Percentiles rank a stretch among this genome's conserved stretches.
phyloP scores from a whole-genome alignment of 64 coral and sea anemone species.

The Actinia tenebrosa region DNA sequence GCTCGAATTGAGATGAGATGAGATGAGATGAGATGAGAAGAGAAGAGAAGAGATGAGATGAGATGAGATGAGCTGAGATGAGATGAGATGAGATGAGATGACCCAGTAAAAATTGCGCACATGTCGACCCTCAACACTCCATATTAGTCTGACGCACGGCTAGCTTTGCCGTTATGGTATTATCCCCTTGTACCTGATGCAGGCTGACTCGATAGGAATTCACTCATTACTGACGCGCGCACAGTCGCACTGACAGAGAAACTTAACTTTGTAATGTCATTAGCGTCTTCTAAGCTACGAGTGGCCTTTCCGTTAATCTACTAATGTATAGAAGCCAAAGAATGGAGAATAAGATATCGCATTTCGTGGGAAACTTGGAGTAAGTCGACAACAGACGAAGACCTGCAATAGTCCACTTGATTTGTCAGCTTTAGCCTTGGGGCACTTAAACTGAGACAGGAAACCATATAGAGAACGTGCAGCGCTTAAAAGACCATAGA shows the following conservation, averaged over 20 bases:
- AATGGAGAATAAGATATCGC: background rate
- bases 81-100: no score
- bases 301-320: slow-evolving; percentile 7
- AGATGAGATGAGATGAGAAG: background rate
- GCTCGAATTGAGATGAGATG: no score
- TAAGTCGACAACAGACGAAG: slow-evolving; percentile 9
- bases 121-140: no score
- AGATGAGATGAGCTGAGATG: background rate
- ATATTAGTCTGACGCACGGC: background rate
- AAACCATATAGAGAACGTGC: background rate
- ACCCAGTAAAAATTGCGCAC: no score
- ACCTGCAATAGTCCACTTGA: background rate
- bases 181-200: background rate
- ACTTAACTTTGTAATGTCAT: background rate
- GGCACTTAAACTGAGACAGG: background rate
- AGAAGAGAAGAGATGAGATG: background rate
- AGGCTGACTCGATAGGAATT: background rate
- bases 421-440: background rate
- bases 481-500: background rate
- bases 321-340: background rate
- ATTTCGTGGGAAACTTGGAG: background rate
- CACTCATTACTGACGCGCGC: background rate
- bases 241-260: background rate
- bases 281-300: background rate
- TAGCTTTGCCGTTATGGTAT: background rate